Conservation (phyloP, 2,797 vertebrate species). For the Rhinogobio ventralis region DNA sequence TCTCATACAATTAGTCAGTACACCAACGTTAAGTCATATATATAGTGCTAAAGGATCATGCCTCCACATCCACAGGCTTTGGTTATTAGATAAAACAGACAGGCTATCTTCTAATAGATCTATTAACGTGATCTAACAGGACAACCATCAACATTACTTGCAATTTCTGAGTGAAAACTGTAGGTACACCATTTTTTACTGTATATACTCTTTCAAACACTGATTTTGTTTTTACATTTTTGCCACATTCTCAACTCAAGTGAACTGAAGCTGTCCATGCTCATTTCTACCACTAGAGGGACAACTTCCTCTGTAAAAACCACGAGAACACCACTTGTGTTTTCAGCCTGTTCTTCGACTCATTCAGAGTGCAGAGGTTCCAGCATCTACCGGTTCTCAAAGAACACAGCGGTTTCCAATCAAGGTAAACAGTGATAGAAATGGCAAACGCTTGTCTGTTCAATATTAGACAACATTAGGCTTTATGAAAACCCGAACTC, state of each 20-base stretch:
- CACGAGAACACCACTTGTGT: constrained; percentile 42
- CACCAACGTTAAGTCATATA: background rate
- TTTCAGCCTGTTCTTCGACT: background rate
- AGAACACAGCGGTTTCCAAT: background rate
- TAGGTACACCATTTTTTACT: too few relatives aligned
- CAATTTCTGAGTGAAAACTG: background rate
- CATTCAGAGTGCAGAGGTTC: background rate
- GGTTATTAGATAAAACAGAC: background rate
- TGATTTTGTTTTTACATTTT: too few relatives aligned
- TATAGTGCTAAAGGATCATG: background rate
- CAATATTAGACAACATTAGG: background rate
- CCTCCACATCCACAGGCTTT: background rate
- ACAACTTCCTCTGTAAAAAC: constrained; percentile 69
- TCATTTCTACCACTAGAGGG: constrained; percentile 72
- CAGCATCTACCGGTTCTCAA: background rate
- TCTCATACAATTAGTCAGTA: background rate
- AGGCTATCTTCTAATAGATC: background rate
- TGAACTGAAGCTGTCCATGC: background rate
- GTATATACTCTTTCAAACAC: background rate
- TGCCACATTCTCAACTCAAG: background rate
- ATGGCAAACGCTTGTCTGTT: background rate
- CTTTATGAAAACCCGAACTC: background rate
- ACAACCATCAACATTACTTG: background rate
- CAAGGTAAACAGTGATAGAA: background rate
- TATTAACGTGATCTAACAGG: background rate